phyloP scores from a whole-genome alignment of 2,888 invertebrate species.

The Mesorhabditis belari region DNA sequence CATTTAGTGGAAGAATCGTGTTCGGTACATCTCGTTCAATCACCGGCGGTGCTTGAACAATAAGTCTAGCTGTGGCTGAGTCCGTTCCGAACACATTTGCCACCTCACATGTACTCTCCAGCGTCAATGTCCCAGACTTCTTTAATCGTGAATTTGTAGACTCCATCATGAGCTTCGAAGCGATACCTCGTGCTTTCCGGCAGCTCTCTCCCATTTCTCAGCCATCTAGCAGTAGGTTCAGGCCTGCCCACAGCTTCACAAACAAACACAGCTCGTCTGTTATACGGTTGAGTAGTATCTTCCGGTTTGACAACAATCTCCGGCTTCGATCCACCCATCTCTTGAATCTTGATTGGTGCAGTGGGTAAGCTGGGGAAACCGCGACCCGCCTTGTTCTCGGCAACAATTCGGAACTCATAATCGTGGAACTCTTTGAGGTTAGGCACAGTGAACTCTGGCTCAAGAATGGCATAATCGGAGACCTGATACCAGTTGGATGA shows the following conservation, averaged over 20 bases:
- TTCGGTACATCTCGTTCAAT: constrained; percentile 84
- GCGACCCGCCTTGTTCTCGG: constrained; percentile 87
- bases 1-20: constrained; percentile 81
- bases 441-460: constrained; percentile 52
- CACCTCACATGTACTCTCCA: constrained; percentile 72
- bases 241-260: constrained; percentile 86
- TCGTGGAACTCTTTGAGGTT: constrained; percentile 72
- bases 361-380: constrained; percentile 89
- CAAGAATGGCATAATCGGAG: constrained; percentile 48
- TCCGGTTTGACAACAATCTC: constrained; percentile 74
- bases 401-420: constrained; percentile 89
- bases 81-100: constrained; percentile 85
- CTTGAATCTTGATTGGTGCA: constrained; percentile 75
- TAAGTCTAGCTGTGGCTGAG: constrained; percentile 76
- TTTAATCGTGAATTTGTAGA: constrained; percentile 75
- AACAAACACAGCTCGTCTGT: constrained; percentile 73
- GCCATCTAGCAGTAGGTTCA: constrained; percentile 70
- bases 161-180: constrained; percentile 60
- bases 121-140: constrained; percentile 82
- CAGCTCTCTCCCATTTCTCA: constrained; percentile 82
- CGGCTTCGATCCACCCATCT: constrained; percentile 75
- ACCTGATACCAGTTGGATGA: constrained; percentile 76
- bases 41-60: constrained; percentile 87
- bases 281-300: constrained; percentile 73
- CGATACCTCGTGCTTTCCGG: constrained; percentile 66